Evolutionary conservation across 2,888 invertebrate genomes (phyloP).

Genomic region (Arenicola marina): DNA sequence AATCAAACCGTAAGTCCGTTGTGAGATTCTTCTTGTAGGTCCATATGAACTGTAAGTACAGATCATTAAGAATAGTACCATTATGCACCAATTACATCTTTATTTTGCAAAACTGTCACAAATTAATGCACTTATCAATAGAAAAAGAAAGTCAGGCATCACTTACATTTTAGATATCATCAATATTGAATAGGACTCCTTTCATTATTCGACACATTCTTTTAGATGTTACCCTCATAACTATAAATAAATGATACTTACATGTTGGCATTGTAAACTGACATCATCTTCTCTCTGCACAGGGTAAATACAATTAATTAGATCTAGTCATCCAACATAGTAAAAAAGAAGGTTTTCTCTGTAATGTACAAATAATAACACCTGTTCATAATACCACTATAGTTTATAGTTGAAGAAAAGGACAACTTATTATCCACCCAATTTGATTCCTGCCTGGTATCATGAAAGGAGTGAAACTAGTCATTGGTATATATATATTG

Average conservation of each 20-base stretch:
- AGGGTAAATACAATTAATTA: slow-evolving; percentile 1
- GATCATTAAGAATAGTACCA: slow-evolving; percentile 17
- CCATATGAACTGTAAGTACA: slow-evolving; percentile 71
- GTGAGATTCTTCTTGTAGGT: slow-evolving; percentile 69
- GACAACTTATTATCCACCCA: too few relatives aligned
- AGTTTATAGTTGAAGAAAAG: too few relatives aligned
- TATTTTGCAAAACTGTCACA: not conserved
- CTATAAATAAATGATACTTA: slow-evolving; percentile 13
- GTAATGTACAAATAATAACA: too few relatives aligned
- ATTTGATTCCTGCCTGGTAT: too few relatives aligned
- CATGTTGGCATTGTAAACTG: slow-evolving; percentile 25
- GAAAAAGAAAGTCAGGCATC: not conserved
- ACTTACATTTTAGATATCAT: too few relatives aligned
- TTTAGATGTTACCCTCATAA: too few relatives aligned
- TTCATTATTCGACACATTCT: too few relatives aligned
- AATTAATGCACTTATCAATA: not conserved
- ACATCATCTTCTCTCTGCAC: slow-evolving; percentile 21
- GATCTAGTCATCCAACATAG: not conserved
- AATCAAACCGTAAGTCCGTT: slow-evolving; percentile 69
- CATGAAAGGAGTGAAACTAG: too few relatives aligned
- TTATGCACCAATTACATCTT: not conserved
- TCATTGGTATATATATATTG: too few relatives aligned
- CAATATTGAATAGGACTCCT: too few relatives aligned
- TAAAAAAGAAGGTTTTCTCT: too few relatives aligned
- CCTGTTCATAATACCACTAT: too few relatives aligned